Base-by-base conservation (phyloP, 1,140 invertebrate genomes). In the Pseudomyrmex concolor region DNA sequence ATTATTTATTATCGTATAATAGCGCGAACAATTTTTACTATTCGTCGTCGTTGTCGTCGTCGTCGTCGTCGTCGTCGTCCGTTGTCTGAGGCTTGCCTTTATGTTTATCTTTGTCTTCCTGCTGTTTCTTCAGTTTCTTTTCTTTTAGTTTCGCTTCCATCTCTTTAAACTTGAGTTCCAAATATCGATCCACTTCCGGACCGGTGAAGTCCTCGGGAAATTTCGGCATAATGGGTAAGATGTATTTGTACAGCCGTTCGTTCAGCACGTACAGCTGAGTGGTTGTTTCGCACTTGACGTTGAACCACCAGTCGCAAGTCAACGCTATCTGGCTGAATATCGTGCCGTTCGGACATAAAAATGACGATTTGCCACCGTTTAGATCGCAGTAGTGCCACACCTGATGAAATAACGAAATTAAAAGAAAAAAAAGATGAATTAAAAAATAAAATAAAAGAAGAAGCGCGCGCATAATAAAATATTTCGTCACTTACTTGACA, bases 301-400 rank as follows among this genome's bases (percentile, higher is more conserved):
- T 98, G 93, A 98, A 98, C 98, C 97, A 98, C 98, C 97, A 98
- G 92, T 98, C 97, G 87, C 98, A 98, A 0, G 97, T 98, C 0
- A 97, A 93, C 0, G 96, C 96, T 1, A 97, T 96, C 95, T 98
- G 98, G 90, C 97, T 98, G 94, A 98, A 98, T 89, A 98, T 97
- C 3, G 98, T 98, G 19, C 97, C 97, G 90, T 98, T 98, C 8
- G 97, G 97, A 91, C 98, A 98, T 2, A 98, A 94, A 90, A 98
- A 98, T 1, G 97, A 98, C 5, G 97, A 97, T 94, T 98, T 97
- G 8, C 97, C 97, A 12, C 97, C 97, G 90, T 98, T 98, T n/a
- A 98, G 94, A 93, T 98, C 97, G 89, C 97, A 98, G 89, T 98
- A 98, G 92, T 98, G 97, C 97, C 97, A 98, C 7, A 97, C 97